Conservation (phyloP, 2,113 vertebrate species). For the Rattus norvegicus region GRCr8 NC_086021.1:43552001-43552500, state of each 20-base stretch:
- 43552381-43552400: neutral
- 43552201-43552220: neutral
- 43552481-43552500: neutral
- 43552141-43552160: neutral
- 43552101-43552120: neutral
- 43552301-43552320: neutral
- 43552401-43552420: neutral
- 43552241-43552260: neutral
- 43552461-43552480: neutral
- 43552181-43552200: neutral
- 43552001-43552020: neutral
- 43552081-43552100: neutral
- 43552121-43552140: neutral
- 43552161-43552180: neutral
- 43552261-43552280: neutral
- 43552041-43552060: too few relatives aligned
- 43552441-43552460: neutral
- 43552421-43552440: neutral
- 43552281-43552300: neutral
- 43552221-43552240: neutral
- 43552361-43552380: neutral
- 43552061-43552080: too few relatives aligned
- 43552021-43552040: too few relatives aligned
- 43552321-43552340: neutral
- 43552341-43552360: neutral